Base-by-base conservation (phyloP, 2,888 invertebrate species). In the Polydrusus pterygomalis region DNA sequence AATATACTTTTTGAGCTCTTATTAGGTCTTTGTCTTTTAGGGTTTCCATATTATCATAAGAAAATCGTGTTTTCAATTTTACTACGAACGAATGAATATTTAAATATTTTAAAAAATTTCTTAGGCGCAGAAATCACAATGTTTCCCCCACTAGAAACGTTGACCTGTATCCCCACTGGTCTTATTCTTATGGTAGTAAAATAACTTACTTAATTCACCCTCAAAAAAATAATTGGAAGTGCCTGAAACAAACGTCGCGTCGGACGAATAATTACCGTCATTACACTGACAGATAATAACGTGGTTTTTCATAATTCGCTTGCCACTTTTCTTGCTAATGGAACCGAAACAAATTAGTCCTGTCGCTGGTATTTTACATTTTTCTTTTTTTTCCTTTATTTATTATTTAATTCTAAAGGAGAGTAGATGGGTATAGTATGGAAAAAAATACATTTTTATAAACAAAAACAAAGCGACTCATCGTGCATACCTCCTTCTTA, bases 271-370 rank as follows among this genome's bases (percentile, higher is more conserved):
- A 70, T 70, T 70, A 70, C 60, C 70, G 49, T 47, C 40, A 17
- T 49, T 70, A 70, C 17, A 25, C 47, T 62, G 70, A 70, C 70
- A 62, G 70, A 62, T 60, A 70, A 70, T 70, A 60, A 70, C 40
- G 62, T 34, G 70, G 60, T 60, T 70, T 62, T 60, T 63, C 70
- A 62, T 62, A 70, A 70, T 70, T 70, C 60, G n/a, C 54, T 30
- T 54, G 54, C 54, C 25, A 49, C 62, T 68, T 51, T 68, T 68
- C 38, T 63, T 70, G 25, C 18, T 62, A 62, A 60, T 60, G 70
- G 34, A n/a, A 25, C 34, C 43, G 49, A 40, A 70, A 70, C 60
- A 60, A 70, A 70, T 70, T 70, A 45, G 25, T 15, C 13, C 30
- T 47, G 30, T 60, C 45, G 62, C 17, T 47, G 47, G 2, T 47